Conservation (phyloP, 2,113 vertebrate species). For the Neoarius graeffei region DNA sequence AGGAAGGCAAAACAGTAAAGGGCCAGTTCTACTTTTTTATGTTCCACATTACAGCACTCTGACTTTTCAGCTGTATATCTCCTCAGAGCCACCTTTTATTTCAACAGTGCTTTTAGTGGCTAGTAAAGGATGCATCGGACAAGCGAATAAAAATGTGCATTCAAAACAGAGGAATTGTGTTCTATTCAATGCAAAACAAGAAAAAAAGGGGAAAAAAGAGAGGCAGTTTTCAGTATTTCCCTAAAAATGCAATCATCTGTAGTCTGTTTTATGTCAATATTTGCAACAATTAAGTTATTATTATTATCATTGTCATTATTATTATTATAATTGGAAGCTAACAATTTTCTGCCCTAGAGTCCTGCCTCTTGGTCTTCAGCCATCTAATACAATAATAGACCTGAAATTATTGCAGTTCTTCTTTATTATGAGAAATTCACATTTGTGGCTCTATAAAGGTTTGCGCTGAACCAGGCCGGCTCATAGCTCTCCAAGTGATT, state of each 20-base stretch:
- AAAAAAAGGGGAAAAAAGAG: not conserved
- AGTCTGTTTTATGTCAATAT: conserved; percentile 24
- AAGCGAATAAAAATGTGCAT: not conserved
- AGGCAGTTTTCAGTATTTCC: not conserved
- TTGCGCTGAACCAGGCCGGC: conserved; percentile 7
- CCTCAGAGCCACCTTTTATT: conserved; percentile 1
- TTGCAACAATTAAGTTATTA: conserved; percentile 8
- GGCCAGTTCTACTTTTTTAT: conserved; percentile 20
- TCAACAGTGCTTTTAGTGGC: not conserved
- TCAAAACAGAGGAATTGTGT: conserved; percentile 2
- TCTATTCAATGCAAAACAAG: not conserved
- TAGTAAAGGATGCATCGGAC: not conserved
- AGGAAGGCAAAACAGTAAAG: not conserved
- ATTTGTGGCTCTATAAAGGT: conserved; percentile 1
- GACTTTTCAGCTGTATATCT: not conserved
- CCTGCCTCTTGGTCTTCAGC: conserved; percentile 19
- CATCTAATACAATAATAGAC: conserved; percentile 26
- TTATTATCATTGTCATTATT: not conserved
- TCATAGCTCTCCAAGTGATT: not conserved
- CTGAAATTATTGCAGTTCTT: conserved; percentile 9
- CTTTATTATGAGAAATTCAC: conserved; percentile 33
- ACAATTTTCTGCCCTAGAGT: conserved; percentile 1
- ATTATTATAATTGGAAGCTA: conserved; percentile 18
- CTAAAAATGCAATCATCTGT: not conserved
- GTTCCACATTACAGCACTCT: not conserved